phyloP scores from a whole-genome alignment of 2,797 vertebrate species.

The Florisuga fusca region DNA sequence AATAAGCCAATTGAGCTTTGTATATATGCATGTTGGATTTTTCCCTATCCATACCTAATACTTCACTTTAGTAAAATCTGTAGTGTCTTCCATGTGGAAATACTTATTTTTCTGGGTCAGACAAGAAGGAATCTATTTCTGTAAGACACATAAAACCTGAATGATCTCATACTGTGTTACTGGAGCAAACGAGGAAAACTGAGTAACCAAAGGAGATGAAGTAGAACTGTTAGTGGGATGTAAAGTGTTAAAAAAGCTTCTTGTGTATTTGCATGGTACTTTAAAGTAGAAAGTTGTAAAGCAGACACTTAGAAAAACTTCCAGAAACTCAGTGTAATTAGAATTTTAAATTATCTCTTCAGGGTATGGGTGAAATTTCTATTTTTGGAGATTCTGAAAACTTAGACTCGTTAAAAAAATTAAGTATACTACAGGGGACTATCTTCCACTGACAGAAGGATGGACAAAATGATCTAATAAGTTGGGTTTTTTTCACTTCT shows the following conservation, averaged over 20 bases:
- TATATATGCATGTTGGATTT: neutral
- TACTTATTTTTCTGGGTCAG: slow-evolving; percentile 29
- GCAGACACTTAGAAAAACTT: neutral
- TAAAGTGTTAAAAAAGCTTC: neutral
- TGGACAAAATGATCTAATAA: slow-evolving; percentile 65
- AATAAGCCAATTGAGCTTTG: neutral
- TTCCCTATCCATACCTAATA: neutral
- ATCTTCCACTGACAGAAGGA: slow-evolving; percentile 8
- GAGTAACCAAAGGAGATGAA: neutral
- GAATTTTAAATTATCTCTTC: neutral
- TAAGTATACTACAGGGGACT: slow-evolving; percentile 40
- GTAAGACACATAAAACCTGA: slow-evolving; percentile 12
- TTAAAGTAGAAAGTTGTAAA: neutral
- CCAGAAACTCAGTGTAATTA: neutral
- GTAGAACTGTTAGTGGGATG: neutral
- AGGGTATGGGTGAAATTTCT: slow-evolving; percentile 11
- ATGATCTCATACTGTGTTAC: slow-evolving; percentile 37
- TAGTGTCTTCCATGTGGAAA: slow-evolving; percentile 16
- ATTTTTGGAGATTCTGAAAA: slow-evolving; percentile 29
- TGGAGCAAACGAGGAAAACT: neutral
- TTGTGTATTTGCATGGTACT: neutral
- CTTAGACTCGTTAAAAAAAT: neutral
- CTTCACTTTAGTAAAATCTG: neutral
- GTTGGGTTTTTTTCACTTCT: neutral
- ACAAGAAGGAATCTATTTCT: slow-evolving; percentile 24